Evolutionary conservation across 2,888 invertebrate genomes (phyloP), one percentile per base, ranked within the genome.

Genomic region (Gasteruption jaculator): DNA sequence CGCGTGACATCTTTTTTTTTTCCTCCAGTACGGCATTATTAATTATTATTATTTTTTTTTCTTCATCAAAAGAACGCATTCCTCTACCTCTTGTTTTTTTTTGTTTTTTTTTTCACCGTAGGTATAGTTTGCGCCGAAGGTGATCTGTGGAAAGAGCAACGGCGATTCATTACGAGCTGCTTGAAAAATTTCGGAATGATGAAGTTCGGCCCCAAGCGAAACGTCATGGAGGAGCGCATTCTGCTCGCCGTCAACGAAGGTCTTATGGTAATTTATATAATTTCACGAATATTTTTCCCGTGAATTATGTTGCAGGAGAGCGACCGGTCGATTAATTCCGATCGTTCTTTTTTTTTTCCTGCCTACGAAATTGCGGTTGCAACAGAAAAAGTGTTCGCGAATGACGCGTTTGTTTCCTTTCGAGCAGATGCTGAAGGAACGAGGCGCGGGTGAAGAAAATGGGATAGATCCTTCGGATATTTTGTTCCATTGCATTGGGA

Each of bases 61-160:
- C 38, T 32, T 42, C 12, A 12, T 3, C 18, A 3, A 22, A 26
- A 26, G 19, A 12, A 19, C 20, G 6, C 5, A 2, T 16, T 11
- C 11, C 24, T 29, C 15, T 29, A 14, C 8, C 19, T 19, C 10
- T 25, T 35, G 3, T 22, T 15, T 39, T 35, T 11, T 32, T 11
- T 29, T 34, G 49, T 51, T 5, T 41, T 36, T 18, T 35, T 30
- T 22, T 29, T 27, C 43, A 41, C 61, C 60, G 19, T 63, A 91
- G 91, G 91, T 47, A 73, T 92, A 15, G 85, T 91, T 56, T 87
- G 88, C 54, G 82, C 91, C 2, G 85, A 89, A 65, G 91, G 90
- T 1, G 76, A 77, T 2, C 69, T 85, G 11, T 92, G 91, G 91
- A 84, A 79, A 63, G 86, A 90, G 56, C 91, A 91, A 60, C 76